Base-by-base conservation (phyloP, 2,113 vertebrate species). In the Nannospalax galili region DNA sequence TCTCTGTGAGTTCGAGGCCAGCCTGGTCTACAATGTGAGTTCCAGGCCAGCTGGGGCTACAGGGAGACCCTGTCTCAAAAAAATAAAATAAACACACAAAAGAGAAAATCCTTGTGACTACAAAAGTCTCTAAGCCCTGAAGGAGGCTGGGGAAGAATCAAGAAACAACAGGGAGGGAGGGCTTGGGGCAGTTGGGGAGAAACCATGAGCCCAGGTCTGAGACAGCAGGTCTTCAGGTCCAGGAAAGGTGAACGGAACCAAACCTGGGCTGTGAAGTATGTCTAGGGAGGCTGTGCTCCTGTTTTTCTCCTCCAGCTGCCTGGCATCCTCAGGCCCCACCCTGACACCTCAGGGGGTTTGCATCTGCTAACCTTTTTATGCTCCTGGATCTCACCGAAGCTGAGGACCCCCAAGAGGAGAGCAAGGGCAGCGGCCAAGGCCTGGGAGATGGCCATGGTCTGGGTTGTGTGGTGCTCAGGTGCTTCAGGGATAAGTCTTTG, bases 351-450 rank as follows among this genome's bases (percentile, higher is more conserved):
- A 11, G 67, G 30, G 62, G 28, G 52, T 20, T 17, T 1, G 70
- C 67, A 3, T 26, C 10, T 30, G 40, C 95, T 97, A 74, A 91
- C 95, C 93, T 45, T 60, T 32, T 58, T 73, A 3, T 6, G 7
- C 10, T 1, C 45, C 0, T 0, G 11, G 15, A 42, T 35, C 5
- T 32, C 0, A 0, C 16, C 45, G 24, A 32, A 19, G 58, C 32
- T 48, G 19, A 92, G 87, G 28, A 85, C 3, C 24, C 74, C 90
- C 0, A 0, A 7, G 0, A 90, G 37, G 19, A 97, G 48, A 5
- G 14, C 2, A 0, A 92, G 5, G 5, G 9, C 28, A 6, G 32
- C 7, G 52, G 19, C 84, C 92, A 82, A 81, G 37, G 60, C 37
- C 37, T 0, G 17, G 5, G 5, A 3, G 10, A 35, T 2, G 7